phyloP scores from a whole-genome alignment of 37 sponge, comb jelly and placozoan species.

The Ianthella basta region DNA sequence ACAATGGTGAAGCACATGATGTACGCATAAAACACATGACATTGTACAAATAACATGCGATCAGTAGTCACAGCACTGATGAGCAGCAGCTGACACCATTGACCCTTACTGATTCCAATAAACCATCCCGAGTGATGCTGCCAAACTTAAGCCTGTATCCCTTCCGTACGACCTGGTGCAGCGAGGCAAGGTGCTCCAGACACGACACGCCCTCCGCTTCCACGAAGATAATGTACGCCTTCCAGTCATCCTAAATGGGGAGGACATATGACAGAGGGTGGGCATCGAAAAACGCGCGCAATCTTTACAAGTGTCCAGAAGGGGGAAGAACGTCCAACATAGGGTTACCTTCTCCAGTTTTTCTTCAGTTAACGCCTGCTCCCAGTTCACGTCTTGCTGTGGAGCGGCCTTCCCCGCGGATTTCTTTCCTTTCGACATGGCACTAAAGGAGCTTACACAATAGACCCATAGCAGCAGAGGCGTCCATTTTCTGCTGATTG shows the following conservation, averaged over 20 bases:
- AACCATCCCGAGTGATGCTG: neutral
- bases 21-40: neutral
- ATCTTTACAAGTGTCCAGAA: too few species aligned
- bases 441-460: too few species aligned
- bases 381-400: slow-evolving; percentile 1
- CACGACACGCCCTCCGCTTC: slow-evolving; percentile 12
- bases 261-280: neutral
- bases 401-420: slow-evolving; percentile 13
- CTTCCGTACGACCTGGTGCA: slow-evolving; percentile 4
- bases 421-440: slow-evolving; percentile 29
- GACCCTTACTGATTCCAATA: neutral
- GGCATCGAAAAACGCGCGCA: too few species aligned
- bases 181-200: slow-evolving; percentile 6
- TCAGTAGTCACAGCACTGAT: too few species aligned
- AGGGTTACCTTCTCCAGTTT: neutral
- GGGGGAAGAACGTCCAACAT: too few species aligned
- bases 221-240: slow-evolving; percentile 49
- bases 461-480: too few species aligned
- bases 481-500: neutral
- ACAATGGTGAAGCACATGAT: neutral
- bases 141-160: slow-evolving; percentile 28
- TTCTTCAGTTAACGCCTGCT: neutral
- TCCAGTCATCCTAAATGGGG: slow-evolving; percentile 56
- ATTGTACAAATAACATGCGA: neutral
- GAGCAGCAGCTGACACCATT: too few species aligned